Percentiles rank a stretch among this genome's conserved stretches.
Conservation (phyloP, 2,797 vertebrate species). For the Sandelia bainsii region DNA sequence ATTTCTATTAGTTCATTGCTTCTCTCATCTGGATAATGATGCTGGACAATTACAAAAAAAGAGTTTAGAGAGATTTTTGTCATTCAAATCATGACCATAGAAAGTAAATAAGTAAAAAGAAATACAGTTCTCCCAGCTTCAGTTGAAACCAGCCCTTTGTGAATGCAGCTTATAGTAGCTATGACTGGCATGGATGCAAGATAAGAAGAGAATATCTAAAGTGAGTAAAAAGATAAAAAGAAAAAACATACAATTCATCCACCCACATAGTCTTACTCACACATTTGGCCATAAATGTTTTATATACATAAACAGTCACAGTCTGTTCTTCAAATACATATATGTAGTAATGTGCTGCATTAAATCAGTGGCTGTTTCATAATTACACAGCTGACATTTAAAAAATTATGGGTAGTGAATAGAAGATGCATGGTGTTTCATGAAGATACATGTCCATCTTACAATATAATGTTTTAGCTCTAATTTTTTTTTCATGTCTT, state of each 20-base stretch:
- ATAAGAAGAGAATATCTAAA: neutral
- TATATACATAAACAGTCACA: neutral
- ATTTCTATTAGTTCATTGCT: conserved; percentile 8
- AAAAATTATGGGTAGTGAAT: no score
- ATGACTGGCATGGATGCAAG: neutral
- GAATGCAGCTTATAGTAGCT: neutral
- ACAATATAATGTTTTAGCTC: no score
- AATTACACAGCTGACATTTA: no score
- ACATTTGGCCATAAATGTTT: neutral
- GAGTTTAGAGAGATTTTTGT: neutral
- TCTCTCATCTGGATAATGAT: conserved; percentile 9
- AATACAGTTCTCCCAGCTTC: no score
- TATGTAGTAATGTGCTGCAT: no score
- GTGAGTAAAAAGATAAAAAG: neutral
- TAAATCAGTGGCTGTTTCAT: no score
- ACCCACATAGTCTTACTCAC: neutral
- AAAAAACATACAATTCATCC: neutral
- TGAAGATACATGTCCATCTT: no score
- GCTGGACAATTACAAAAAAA: neutral
- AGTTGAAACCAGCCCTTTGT: neutral
- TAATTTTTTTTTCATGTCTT: no score
- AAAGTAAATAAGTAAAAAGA: neutral
- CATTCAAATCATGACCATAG: neutral
- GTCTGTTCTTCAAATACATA: no score
- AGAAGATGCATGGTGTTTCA: no score